Conservation (phyloP, 2,797 vertebrate genomes). For the Heterohyrax brucei region DNA sequence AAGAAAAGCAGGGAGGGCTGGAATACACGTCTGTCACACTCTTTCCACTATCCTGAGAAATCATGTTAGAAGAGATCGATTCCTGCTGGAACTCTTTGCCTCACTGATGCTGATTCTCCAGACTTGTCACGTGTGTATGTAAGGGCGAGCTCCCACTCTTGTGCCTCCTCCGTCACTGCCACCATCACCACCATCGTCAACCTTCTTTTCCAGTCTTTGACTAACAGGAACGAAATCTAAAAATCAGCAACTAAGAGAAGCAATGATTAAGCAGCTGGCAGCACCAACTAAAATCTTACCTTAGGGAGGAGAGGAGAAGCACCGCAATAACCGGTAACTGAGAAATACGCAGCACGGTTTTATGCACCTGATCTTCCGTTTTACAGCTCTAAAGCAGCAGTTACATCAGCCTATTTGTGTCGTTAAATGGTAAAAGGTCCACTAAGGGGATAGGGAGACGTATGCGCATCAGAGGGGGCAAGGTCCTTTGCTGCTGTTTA, state of each 20-base stretch:
- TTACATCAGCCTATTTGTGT: conserved; percentile 25
- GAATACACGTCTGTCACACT: neutral
- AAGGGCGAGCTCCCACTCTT: fast-evolving
- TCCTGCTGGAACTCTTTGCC: neutral
- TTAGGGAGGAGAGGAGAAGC: conserved; percentile 50
- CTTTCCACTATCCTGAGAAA: neutral
- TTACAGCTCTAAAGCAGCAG: conserved; percentile 32
- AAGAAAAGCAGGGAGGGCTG: neutral
- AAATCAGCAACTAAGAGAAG: conserved; percentile 19
- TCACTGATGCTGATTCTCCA: neutral
- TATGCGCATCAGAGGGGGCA: neutral
- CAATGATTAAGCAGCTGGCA: conserved; percentile 17
- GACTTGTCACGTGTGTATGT: neutral
- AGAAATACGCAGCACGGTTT: neutral
- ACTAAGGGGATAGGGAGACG: neutral
- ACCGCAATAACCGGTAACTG: conserved; percentile 17
- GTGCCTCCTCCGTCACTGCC: too few species aligned
- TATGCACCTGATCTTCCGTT: conserved; percentile 42
- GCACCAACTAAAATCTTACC: conserved; percentile 68
- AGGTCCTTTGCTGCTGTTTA: neutral
- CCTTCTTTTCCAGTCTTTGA: neutral
- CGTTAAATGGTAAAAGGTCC: conserved; percentile 10
- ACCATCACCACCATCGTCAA: fast-evolving
- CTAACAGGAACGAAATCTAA: conserved; percentile 49
- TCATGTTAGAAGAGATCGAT: neutral